Percentiles rank a stretch among this genome's conserved stretches.
Evolutionary conservation across 2,888 invertebrate genomes (phyloP).

Genomic region (Patella ulyssiponensis): DNA sequence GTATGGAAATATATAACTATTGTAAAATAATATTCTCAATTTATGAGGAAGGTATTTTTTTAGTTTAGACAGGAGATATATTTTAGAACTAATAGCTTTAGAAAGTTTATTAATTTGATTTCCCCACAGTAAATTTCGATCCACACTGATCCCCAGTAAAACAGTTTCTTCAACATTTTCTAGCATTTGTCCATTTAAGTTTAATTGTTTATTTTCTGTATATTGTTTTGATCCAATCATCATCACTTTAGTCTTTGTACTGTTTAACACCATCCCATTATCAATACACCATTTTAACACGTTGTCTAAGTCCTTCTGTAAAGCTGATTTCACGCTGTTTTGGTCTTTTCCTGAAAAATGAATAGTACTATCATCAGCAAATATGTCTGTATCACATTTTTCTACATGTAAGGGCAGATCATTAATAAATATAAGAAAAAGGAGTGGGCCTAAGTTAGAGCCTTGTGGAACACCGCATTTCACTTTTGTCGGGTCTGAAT

Average conservation of each 20-base stretch:
- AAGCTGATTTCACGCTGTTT: background rate
- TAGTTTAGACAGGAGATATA: background rate
- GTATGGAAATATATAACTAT: background rate
- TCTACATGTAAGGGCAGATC: background rate
- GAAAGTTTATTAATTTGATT: constrained; percentile 1
- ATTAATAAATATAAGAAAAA: background rate
- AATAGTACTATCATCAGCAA: background rate
- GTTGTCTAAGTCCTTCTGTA: constrained; percentile 3
- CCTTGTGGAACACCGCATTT: background rate
- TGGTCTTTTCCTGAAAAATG: background rate
- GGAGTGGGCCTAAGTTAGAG: background rate
- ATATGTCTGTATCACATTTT: background rate
- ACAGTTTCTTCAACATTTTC: background rate
- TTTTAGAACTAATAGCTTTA: background rate
- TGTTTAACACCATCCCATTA: constrained; percentile 9
- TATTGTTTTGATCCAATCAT: background rate
- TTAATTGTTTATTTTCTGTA: background rate
- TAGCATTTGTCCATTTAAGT: background rate
- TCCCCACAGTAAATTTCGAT: background rate
- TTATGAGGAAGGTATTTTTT: background rate
- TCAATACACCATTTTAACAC: background rate
- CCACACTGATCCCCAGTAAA: background rate
- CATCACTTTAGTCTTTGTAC: background rate
- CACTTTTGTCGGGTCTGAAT: background rate
- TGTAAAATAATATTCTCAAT: background rate